Evolutionary conservation across 2,113 vertebrate species (phyloP).

Genomic region (Spheniscus mendiculus): DNA sequence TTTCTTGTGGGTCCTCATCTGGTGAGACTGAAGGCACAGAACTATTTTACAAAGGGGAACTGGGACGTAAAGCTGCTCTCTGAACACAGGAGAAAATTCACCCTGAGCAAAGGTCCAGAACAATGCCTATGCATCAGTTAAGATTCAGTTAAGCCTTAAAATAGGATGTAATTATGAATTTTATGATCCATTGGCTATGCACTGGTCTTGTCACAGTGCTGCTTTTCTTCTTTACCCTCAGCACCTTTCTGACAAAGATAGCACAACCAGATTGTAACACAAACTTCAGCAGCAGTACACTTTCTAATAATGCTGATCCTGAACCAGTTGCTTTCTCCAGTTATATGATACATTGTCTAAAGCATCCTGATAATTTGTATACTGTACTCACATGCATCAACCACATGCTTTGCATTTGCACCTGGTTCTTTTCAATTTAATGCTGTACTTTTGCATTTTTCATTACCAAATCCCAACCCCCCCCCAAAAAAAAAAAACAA

Average conservation of each 20-base stretch:
- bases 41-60: background rate
- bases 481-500: background rate
- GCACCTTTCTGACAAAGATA: background rate
- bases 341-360: background rate
- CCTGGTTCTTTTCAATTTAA: background rate
- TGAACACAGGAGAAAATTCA: background rate
- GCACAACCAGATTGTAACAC: background rate
- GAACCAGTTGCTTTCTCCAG: background rate
- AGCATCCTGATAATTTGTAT: background rate
- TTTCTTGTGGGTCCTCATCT: background rate
- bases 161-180: background rate
- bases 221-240: background rate
- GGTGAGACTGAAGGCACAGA: background rate
- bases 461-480: background rate
- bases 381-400: background rate
- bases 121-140: background rate
- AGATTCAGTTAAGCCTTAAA: background rate
- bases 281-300: background rate
- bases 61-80: background rate
- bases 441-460: background rate
- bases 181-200: background rate
- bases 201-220: background rate
- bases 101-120: background rate
- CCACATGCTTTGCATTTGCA: background rate
- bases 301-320: background rate